A percentile compares a stretch with the other conserved stretches of the same genome.
Evolutionary conservation across 2,888 invertebrate species (phyloP).

Genomic region (Eledona agricola): DNA sequence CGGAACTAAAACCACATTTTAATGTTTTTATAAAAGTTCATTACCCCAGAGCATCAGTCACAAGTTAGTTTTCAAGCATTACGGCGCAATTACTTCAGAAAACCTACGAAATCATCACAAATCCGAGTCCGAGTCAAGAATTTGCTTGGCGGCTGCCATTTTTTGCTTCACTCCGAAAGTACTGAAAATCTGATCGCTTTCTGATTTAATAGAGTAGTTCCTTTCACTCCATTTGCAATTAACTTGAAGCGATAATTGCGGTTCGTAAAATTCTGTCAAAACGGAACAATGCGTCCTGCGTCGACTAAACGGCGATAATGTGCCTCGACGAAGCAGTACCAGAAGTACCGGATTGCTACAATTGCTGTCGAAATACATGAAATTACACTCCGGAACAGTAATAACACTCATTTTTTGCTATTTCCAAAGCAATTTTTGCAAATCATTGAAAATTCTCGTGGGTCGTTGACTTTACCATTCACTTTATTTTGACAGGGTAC

Average conservation of each 20-base stretch:
- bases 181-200: constrained; percentile 5
- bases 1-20: constrained; percentile 41
- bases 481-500: no score
- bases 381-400: no score
- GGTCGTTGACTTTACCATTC: no score
- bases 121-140: constrained; percentile 3
- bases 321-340: no score
- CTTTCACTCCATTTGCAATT: constrained; percentile 23
- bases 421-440: no score
- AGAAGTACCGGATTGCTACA: no score
- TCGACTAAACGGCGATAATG: no score
- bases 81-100: constrained; percentile 29
- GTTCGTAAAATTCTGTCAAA: not conserved
- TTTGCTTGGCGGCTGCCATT: not conserved
- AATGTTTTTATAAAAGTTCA: constrained; percentile 40
- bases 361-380: no score
- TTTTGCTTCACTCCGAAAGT: not conserved
- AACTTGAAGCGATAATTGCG: constrained; percentile 13
- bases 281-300: no score
- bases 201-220: constrained; percentile 3
- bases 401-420: no score
- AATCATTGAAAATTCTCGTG: no score
- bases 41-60: constrained; percentile 37
- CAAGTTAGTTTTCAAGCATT: constrained; percentile 31
- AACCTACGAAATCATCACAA: constrained; percentile 13